Base-by-base conservation (phyloP, 2,113 vertebrate species). In the Coptodon rendalli region DNA sequence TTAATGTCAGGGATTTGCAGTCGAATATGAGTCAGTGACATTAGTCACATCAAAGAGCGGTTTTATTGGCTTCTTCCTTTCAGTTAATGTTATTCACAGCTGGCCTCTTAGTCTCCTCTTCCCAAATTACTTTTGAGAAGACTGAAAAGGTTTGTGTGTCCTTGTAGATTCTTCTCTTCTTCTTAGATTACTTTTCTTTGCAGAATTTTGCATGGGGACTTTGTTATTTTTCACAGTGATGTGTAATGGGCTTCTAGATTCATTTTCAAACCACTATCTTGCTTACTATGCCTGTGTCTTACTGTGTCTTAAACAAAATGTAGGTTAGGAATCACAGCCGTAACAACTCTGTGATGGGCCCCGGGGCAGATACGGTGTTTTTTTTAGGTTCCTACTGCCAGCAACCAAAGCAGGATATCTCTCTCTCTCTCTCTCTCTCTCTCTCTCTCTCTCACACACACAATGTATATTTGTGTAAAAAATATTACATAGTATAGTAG, bases 1-100 rank as follows among this genome's bases (percentile, higher is more conserved):
- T 95, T 95, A 91, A 93, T 88, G 91, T 82, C 90, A 83, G 80
- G 88, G 81, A 92, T 91, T 91, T 93, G 86, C 68, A 94, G 90
- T 92, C 81, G 92, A 90, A 93, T 92, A 80, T 84, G 82, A 90
- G 73, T 83, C 63, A 11, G 82, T 89, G 88, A 86, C 85, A 87
- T 91, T 89, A 91, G 89, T 92, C 88, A 90, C 89, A 90, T 88
- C 50, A 87, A 85, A 78, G 61, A 83, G 40, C 68, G 84, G 52
- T 84, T 91, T 88, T 85, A 91, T 87, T 89, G 85, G 78, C 83
- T 92, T 87, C 61, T 80, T 84, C 36, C 78, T 86, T 81, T 86
- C 56, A 89, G 45, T 89, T 43, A 87, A 81, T 54, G 34, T 87
- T 88, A 88, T 89, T 91, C 89, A 19, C 48, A 87, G 85, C 86